phyloP scores from a whole-genome alignment of 2,888 invertebrate species.

The Tridacna crocea region DNA sequence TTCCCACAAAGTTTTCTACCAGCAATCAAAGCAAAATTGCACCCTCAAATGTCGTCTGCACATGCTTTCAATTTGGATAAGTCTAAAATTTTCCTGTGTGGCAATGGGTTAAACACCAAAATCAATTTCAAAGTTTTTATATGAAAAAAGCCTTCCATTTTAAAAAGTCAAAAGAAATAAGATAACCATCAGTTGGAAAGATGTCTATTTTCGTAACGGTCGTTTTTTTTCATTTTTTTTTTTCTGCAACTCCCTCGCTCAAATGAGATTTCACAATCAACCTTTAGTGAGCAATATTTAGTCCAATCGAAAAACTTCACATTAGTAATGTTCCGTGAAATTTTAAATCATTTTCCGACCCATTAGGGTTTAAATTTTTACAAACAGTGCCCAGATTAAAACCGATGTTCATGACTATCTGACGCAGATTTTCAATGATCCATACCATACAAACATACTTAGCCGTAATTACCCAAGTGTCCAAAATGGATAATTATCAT shows the following conservation, averaged over 20 bases:
- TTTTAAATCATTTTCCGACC: constrained; percentile 52
- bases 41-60: not conserved
- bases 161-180: constrained; percentile 8
- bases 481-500: constrained; percentile 11
- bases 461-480: constrained; percentile 12
- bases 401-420: constrained; percentile 5
- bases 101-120: not conserved
- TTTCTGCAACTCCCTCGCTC: constrained; percentile 4
- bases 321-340: constrained; percentile 46
- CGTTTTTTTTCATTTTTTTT: not conserved
- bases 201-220: not conserved
- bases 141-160: constrained; percentile 2
- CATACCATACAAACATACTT: constrained; percentile 22
- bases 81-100: not conserved
- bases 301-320: constrained; percentile 31
- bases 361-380: constrained; percentile 36
- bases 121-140: not conserved
- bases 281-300: constrained; percentile 36
- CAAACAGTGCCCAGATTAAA: constrained; percentile 13
- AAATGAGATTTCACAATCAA: constrained; percentile 41
- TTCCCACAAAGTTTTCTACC: not conserved
- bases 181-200: constrained; percentile 27
- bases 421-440: constrained; percentile 17
- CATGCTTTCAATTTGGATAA: not conserved
- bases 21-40: too few relatives aligned